Percentiles rank a stretch among this genome's conserved stretches.
phyloP scores from a whole-genome alignment of 2,888 invertebrate genomes.

The Rhagonycha lutea region DNA sequence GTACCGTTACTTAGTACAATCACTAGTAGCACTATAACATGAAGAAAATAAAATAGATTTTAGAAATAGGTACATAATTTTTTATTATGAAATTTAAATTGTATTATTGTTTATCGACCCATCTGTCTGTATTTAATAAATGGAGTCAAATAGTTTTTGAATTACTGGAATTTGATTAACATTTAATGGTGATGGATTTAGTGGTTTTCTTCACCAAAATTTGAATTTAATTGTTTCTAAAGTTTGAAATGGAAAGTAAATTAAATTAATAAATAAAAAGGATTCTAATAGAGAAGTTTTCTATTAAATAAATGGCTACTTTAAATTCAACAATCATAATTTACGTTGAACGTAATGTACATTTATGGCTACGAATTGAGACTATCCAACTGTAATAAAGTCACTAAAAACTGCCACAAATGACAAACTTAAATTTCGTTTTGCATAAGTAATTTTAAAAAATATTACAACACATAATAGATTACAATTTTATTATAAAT shows the following conservation, averaged over 20 bases:
- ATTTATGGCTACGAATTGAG: neutral
- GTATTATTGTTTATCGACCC: too few species aligned
- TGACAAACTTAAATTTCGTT: neutral
- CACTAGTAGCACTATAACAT: too few species aligned
- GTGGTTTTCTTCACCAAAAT: neutral
- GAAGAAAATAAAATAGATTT: too few species aligned
- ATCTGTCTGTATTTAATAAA: too few species aligned
- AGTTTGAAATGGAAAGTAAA: neutral
- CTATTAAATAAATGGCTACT: neutral
- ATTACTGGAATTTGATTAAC: too few species aligned
- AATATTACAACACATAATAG: neutral
- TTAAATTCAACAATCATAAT: neutral
- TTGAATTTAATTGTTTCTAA: neutral
- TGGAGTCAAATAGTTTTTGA: too few species aligned
- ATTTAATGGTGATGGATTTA: too few species aligned
- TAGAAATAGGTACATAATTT: too few species aligned
- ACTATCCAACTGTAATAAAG: neutral
- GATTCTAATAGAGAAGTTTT: neutral
- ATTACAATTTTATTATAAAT: neutral
- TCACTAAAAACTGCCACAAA: neutral
- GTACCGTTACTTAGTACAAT: too few species aligned
- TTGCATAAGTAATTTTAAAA: neutral
- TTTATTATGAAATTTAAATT: too few species aligned
- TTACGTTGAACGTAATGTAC: neutral
- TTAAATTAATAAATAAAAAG: neutral